Percentiles rank a stretch among this genome's conserved stretches.
Conservation (phyloP, 2,888 invertebrate species). For the Liopterus haemorrhoidalis region DNA sequence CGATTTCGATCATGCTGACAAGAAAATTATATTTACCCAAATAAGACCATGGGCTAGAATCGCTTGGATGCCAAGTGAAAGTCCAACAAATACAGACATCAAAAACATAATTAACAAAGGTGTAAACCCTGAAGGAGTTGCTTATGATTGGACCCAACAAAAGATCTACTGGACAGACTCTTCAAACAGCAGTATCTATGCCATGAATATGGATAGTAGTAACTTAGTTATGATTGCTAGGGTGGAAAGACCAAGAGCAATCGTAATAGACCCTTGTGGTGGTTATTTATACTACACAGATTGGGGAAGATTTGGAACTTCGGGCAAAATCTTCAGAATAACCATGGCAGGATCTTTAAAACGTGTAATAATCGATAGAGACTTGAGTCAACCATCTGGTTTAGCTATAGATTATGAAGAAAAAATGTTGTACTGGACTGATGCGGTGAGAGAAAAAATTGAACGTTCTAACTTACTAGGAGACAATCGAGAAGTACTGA, state of each 20-base stretch:
- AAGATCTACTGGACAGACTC: slow-evolving; percentile 98
- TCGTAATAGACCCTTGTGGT: slow-evolving; percentile 94
- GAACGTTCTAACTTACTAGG: slow-evolving; percentile 89
- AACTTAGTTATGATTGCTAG: slow-evolving; percentile 86
- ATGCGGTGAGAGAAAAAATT: slow-evolving; percentile 91
- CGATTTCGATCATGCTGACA: slow-evolving; percentile 89
- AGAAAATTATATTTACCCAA: slow-evolving; percentile 85
- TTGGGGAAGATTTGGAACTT: slow-evolving; percentile 89
- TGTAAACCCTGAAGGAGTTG: slow-evolving; percentile 88
- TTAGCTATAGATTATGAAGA: slow-evolving; percentile 94
- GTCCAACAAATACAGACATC: slow-evolving; percentile 58
- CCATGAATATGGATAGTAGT: slow-evolving; percentile 85
- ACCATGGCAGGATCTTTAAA: slow-evolving; percentile 95
- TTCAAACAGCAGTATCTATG: slow-evolving; percentile 87
- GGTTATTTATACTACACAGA: slow-evolving; percentile 94
- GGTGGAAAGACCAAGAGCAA: slow-evolving; percentile 89
- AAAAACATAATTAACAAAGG: slow-evolving; percentile 68
- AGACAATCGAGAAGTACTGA: slow-evolving; percentile 71
- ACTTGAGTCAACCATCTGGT: slow-evolving; percentile 92
- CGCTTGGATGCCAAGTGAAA: slow-evolving; percentile 69
- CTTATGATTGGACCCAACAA: slow-evolving; percentile 96
- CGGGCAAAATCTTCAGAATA: slow-evolving; percentile 88
- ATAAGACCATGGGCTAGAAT: slow-evolving; percentile 87
- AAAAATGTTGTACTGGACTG: slow-evolving; percentile 92
- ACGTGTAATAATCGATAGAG: slow-evolving; percentile 79